Evolutionary conservation across 1,140 invertebrate genomes (phyloP).

Genomic region (Heliconius nattereri): DNA sequence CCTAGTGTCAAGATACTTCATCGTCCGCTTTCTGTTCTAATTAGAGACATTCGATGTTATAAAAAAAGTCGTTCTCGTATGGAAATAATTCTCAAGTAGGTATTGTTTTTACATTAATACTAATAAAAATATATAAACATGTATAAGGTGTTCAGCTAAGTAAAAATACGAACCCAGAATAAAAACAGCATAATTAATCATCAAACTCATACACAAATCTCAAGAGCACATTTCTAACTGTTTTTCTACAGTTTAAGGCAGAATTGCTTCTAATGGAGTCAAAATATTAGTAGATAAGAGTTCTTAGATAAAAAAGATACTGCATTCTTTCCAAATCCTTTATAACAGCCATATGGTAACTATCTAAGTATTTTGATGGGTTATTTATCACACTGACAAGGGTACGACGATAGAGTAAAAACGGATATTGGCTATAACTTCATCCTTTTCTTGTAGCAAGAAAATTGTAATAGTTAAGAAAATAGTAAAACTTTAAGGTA

Average conservation of each 20-base stretch:
- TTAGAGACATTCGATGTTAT: no score
- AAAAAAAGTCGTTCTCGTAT: no score
- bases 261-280: neutral
- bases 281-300: constrained; percentile 6
- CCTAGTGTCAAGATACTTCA: no score
- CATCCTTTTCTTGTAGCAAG: neutral
- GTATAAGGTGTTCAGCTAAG: no score
- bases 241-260: neutral
- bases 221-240: neutral
- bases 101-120: no score
- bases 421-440: constrained; percentile 10
- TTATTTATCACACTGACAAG: constrained; percentile 10
- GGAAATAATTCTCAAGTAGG: no score
- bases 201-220: neutral
- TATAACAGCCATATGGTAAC: constrained; percentile 2
- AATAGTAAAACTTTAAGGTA: constrained; percentile 3
- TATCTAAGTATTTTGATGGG: constrained; percentile 10
- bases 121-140: no score
- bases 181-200: neutral
- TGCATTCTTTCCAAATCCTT: neutral
- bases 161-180: neutral
- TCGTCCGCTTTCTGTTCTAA: no score
- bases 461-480: neutral
- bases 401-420: constrained; percentile 10
- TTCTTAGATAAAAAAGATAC: constrained; percentile 9